Evolutionary conservation across 2,797 vertebrate species (phyloP), one percentile per base, ranked within the genome.

Genomic region (Gallinago stenura): DNA sequence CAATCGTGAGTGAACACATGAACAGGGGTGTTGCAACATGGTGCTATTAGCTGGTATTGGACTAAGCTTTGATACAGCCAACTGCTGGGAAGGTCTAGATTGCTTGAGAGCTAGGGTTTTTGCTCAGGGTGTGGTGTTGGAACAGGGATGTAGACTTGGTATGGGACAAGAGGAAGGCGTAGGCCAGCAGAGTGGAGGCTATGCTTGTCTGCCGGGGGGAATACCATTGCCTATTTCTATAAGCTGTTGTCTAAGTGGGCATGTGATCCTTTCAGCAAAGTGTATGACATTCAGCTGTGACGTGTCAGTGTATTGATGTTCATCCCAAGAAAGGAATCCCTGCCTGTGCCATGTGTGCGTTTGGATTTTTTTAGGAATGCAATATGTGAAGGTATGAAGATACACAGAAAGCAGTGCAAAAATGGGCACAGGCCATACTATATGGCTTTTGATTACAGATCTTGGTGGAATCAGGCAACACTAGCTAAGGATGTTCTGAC

Each of bases 1-100:
- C 35, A 61, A 1, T 56, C 7, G 1, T 15, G 31, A 43, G 15
- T 31, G 30, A 86, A n/a, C 0, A 1, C 18, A 13, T 43, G 41
- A 30, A 31, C 48, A 13, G 24, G 18, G 10, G 31, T 35, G 30
- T 37, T 64, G 58, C 78, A 20, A 14, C 45, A 22, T 39, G 58
- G 24, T 78, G 25, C 17, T 2, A 1, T 46, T 77, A 60, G 48
- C 41, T 75, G 35, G 21, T 56, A 10, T 3, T 56, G 48, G 76
- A 45, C 13, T 50, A 33, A n/a, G 7, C 35, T 86, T 37, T 1
- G 4, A 21, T 56, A 56, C 43, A 57, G 21, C 26, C 1, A 4
- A 15, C 41, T 50, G 18, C 19, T 39, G n/a, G 25, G 61, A 69
- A 62, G 22, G 21, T 62, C 35, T 56, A 18, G 26, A 8, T 48